These are phyloP conservation scores for Eupithecia pulchellata DNA, from an alignment of 2,888 invertebrate genomes.

Conservation along the genomic window DNA sequence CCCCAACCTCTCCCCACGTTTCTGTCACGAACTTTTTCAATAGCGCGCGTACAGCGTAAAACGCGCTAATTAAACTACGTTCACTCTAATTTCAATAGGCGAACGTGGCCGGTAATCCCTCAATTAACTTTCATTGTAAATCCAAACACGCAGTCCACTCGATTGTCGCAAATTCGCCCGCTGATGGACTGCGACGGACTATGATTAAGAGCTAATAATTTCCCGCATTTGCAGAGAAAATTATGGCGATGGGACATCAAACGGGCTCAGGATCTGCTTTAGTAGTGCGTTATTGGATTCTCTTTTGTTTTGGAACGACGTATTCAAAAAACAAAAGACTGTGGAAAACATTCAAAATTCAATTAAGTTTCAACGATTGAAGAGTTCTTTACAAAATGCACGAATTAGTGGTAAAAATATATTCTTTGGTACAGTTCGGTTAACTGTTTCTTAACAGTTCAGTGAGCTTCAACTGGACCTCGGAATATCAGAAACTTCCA, in stretches of 20 bases:
- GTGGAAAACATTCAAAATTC: too few species aligned
- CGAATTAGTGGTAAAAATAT: too few species aligned
- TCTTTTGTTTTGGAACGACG: neutral
- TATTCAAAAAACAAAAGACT: too few species aligned
- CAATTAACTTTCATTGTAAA: constrained; percentile 47
- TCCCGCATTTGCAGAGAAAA: constrained; percentile 15
- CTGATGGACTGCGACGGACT: constrained; percentile 44
- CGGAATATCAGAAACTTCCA: too few species aligned
- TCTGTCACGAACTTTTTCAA: constrained; percentile 40
- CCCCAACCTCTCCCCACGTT: constrained; percentile 28
- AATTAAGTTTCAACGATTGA: too few species aligned
- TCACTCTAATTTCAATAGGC: constrained; percentile 45
- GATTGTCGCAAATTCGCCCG: constrained; percentile 36
- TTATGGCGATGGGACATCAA: neutral
- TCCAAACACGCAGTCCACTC: constrained; percentile 40
- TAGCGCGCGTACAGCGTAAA: constrained; percentile 34
- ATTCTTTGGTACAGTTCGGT: too few species aligned
- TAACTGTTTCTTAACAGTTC: too few species aligned
- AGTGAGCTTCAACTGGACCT: too few species aligned
- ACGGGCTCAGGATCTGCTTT: neutral
- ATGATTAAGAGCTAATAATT: constrained; percentile 45
- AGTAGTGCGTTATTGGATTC: neutral
- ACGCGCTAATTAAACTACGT: constrained; percentile 42
- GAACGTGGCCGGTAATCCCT: constrained; percentile 41
- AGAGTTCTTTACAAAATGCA: too few species aligned